Base-by-base conservation (phyloP, 2,888 invertebrate species). In the Parnassius apollo region DNA sequence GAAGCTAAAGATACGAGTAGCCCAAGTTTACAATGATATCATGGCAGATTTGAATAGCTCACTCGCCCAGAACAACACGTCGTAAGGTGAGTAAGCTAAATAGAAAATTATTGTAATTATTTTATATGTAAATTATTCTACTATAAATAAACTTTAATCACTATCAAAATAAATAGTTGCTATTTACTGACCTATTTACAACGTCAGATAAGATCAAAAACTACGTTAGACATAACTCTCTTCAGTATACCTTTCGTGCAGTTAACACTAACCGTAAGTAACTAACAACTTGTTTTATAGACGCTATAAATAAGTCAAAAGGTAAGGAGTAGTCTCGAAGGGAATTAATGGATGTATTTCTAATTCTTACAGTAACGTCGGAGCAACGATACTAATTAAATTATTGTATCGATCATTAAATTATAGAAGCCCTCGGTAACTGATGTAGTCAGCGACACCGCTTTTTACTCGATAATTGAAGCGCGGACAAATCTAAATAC, bases 241-340 rank as follows among this genome's bases (percentile, higher is more conserved):
- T 18, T 45, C 57, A 54, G 59, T 64, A 56, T 52, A 64, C 63
- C 59, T 50, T 51, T 52, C 53, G 59, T 52, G 56, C 52, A 50
- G 52, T 57, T 59, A 59, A 59, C 52, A 22, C 46, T 48, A 54
- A 48, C 56, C 48, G 46, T 59, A 59, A 64, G 22, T 59, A 52
- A 59, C 59, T 56, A 59, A 49, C 54, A 35, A n/a, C 50, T 45
- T 57, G 59, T 18, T 64, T 64, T 64, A 64, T 64, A 48, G 63
- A 51, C 56, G 56, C 59, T 59, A 59, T 64, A 64, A 64, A 64
- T 59, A 64, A 55, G 63, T 59, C 63, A 56, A 64, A 59, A 56
- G 59, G 63, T 56, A 56, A 64, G 56, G 56, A 64, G 59, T 56
- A 59, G 56, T 48, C 42, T 22, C 59, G 59, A 51, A 50, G 48